These are phyloP conservation scores for Nylanderia fulva DNA, from an alignment of 1,140 invertebrate species.

Conservation along the genomic window DNA sequence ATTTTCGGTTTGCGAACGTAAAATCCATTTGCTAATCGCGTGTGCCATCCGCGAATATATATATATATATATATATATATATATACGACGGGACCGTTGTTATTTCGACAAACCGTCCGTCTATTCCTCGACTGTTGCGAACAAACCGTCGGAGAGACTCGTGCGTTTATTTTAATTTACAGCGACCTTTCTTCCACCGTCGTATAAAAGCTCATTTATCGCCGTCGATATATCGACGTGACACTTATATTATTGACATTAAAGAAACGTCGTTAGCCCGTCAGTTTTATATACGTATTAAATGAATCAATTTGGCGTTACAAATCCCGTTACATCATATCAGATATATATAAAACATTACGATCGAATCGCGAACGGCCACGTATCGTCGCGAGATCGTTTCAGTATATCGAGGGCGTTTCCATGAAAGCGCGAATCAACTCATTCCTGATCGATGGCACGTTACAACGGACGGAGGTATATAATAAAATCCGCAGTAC, in stretches of 20 bases:
- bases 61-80: too few species aligned
- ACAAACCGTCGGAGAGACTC: not conserved
- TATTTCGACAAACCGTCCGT: not conserved
- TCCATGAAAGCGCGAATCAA: slow-evolving; percentile 33
- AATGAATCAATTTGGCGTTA: slow-evolving; percentile 36
- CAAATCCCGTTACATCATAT: slow-evolving; percentile 17
- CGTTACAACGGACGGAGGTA: slow-evolving; percentile 19
- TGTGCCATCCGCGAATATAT: not conserved
- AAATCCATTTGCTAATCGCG: slow-evolving; percentile 29
- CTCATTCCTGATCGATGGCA: slow-evolving; percentile 48
- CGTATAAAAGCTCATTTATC: slow-evolving; percentile 37
- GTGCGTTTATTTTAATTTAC: slow-evolving; percentile 51
- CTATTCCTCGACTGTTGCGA: not conserved
- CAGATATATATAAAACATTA: slow-evolving; percentile 26
- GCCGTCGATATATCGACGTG: slow-evolving; percentile 4
- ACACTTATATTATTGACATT: slow-evolving; percentile 42
- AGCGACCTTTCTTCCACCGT: slow-evolving; percentile 8
- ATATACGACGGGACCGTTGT: not conserved
- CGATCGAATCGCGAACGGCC: slow-evolving; percentile 12
- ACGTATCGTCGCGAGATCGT: slow-evolving; percentile 32
- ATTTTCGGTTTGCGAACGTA: slow-evolving; percentile 28
- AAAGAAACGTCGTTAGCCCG: slow-evolving; percentile 32
- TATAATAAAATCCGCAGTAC: slow-evolving; percentile 68
- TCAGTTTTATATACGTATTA: slow-evolving; percentile 31
- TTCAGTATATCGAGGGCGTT: not conserved